These are phyloP conservation scores for Pseudorhiza aurosa DNA, from an alignment of 30 jellyfish, hydroid and myxozoan species.

Conservation along the genomic window DNA sequence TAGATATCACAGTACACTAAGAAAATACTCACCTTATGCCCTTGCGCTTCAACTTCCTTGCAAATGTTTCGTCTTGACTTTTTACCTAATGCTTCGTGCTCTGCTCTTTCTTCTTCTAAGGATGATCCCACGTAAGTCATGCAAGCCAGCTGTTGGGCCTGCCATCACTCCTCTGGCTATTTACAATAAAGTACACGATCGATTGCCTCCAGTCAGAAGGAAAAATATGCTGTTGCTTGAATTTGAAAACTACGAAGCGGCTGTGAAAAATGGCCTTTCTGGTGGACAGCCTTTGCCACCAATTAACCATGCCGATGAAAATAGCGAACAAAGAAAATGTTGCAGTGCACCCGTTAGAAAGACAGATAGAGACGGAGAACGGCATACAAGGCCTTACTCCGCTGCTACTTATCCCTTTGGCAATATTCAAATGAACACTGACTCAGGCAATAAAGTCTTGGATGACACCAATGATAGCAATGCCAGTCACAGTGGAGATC, in stretches of 20 bases:
- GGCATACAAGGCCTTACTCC: conserved; percentile 6
- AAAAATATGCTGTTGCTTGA: conserved; percentile 71
- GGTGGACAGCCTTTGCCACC: conserved; percentile 40
- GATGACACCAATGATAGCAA: background rate
- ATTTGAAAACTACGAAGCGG: conserved; percentile 58
- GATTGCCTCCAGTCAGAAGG: conserved; percentile 58
- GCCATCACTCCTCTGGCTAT: conserved; percentile 37
- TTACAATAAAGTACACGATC: conserved; percentile 49
- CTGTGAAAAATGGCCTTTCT: conserved; percentile 31
- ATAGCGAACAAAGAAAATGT: background rate
- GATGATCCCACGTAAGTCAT: conserved; percentile 30
- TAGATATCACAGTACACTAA: too few relatives aligned
- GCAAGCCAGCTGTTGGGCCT: conserved; percentile 60
- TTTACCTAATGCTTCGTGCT: too few relatives aligned
- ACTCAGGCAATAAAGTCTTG: too few relatives aligned
- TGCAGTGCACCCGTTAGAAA: conserved; percentile 29
- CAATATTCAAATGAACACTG: too few relatives aligned
- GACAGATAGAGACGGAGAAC: background rate
- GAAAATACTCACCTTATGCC: too few relatives aligned
- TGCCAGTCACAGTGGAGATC: background rate
- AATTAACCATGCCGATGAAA: background rate
- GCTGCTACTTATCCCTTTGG: conserved; percentile 47
- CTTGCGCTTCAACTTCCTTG: too few relatives aligned
- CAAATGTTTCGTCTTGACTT: too few relatives aligned
- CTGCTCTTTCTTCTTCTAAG: conserved; percentile 12